Base-by-base conservation (phyloP, 2,888 invertebrate species). In the Drosophila austrosaltans region DNA sequence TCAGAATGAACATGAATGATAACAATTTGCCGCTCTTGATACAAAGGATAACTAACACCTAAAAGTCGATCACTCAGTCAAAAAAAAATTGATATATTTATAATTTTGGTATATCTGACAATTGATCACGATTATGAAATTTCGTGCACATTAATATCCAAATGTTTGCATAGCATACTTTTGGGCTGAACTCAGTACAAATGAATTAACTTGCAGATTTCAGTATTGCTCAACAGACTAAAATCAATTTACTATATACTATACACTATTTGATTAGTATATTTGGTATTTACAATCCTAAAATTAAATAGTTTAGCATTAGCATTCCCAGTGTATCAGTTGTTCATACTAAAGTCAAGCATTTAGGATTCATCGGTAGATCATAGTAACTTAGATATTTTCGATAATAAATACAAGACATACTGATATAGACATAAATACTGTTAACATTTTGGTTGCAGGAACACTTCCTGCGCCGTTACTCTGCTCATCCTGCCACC, bases 401-500 rank as follows among this genome's bases (percentile, higher is more conserved):
- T 48, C 1, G 12, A 40, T 56, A 8, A 61, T 39, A 7, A 61
- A 61, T 22, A 22, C 25, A 39, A 54, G 10, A 5, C 54, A 32
- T 3, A 62, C 5, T 48, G 32, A 61, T 25, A n/a, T 42, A n/a
- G 0, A 69, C 2, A 39, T 1, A 62, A 53, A 57, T 40, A 65
- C 8, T 25, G 60, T 1, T 59, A 1, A 10, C 1, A 20, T n/a
- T 16, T 64, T 22, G 63, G 16, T 7, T 10, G 40, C 20, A 0
- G 10, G 0, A 1, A n/a, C 7, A 28, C n/a, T 22, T 16, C 42
- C 16, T 67, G 48, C 44, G 32, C 44, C 56, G 5, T 12, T 57
- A 0, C 54, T 65, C 5, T 68, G 30, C 30, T 80, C 72, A 65
- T 94, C 94, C 79, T 92, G 90, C 95, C 95, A 95, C 88, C 93